Evolutionary conservation across 2,888 invertebrate genomes (phyloP), one percentile per base, ranked within the genome.

Genomic region (Branchipolynoe longqiensis): DNA sequence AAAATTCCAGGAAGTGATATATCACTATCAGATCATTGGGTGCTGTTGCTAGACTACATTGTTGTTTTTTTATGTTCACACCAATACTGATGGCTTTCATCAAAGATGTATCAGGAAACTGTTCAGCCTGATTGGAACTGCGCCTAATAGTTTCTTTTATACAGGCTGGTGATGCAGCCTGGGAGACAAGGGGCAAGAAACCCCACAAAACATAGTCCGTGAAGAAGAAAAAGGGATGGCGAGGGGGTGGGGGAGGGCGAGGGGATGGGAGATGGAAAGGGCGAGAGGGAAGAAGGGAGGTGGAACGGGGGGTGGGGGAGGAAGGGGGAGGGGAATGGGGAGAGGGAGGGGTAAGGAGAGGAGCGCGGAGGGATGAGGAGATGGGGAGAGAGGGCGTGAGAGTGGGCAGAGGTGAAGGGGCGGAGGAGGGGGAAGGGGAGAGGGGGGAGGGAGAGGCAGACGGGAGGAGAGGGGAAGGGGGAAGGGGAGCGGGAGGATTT

Each of bases 331-430:
- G 33, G 73, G 58, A 31, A 14, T 28, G 74, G 31, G 31, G 41
- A 58, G 33, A 74, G 74, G 56, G 74, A 54, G 0, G 73, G 14
- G 58, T 74, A 38, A 18, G 74, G 25, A 22, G 40, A 38, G 54
- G 28, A 58, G 36, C 73, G 25, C 31, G 59, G 41, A 54, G 73
- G 69, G 40, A 58, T 18, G n/a, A n/a, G 84, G 28, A 38, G 78
- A 41, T 4, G n/a, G 1, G 56, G 82, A 31, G 82, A 58, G 58
- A 54, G 25, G 40, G 82, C 25, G n/a, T 33, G 56, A 64, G 56
- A 22, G 31, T 31, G 38, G 36, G 31, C 14, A n/a, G 31, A 18
- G 38, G 59, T 12, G 48, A 56, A 28, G 48, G 41, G 48, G 81
- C n/a, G 58, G 25, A 25, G 58, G 58, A 58, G 58, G 58, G 58